Evolutionary conservation across 2,113 vertebrate genomes (phyloP).

Genomic region (Greenwoodochromis staneri): DNA sequence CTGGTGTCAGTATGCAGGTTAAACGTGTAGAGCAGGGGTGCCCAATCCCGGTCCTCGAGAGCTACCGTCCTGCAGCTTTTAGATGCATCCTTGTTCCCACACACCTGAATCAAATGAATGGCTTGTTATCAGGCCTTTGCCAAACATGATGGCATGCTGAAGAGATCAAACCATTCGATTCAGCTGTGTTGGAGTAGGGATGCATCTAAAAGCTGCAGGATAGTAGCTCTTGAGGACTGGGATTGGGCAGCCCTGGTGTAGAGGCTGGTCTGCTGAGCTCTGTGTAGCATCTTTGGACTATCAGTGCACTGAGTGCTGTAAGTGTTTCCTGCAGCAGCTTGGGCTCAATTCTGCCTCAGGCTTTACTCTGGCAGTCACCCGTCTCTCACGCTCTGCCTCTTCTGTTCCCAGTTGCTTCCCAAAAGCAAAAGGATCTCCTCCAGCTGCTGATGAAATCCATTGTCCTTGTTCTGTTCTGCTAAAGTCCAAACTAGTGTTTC

Average conservation of each 20-base stretch:
- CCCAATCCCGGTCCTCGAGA: too few species aligned
- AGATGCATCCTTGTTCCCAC: too few species aligned
- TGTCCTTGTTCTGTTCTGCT: neutral
- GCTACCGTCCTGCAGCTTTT: too few species aligned
- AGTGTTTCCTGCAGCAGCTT: neutral
- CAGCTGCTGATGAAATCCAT: neutral
- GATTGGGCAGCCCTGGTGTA: too few species aligned
- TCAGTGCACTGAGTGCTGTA: neutral
- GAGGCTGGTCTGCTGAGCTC: neutral
- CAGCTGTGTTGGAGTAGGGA: too few species aligned
- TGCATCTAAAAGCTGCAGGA: too few species aligned
- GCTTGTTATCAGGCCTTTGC: too few species aligned
- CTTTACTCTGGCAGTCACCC: neutral
- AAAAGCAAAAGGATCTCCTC: neutral
- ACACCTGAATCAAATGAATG: too few species aligned
- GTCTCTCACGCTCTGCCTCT: neutral
- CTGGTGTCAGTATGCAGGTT: neutral
- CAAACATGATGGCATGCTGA: too few species aligned
- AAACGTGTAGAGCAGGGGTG: fast-evolving
- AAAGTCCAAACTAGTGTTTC: neutral
- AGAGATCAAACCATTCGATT: too few species aligned
- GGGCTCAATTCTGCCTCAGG: neutral
- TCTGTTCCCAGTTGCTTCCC: neutral
- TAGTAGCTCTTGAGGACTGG: too few species aligned
- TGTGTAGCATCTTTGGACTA: too few species aligned